phyloP scores from a whole-genome alignment of 2,797 vertebrate genomes.

The Gymnocypris eckloni region DNA sequence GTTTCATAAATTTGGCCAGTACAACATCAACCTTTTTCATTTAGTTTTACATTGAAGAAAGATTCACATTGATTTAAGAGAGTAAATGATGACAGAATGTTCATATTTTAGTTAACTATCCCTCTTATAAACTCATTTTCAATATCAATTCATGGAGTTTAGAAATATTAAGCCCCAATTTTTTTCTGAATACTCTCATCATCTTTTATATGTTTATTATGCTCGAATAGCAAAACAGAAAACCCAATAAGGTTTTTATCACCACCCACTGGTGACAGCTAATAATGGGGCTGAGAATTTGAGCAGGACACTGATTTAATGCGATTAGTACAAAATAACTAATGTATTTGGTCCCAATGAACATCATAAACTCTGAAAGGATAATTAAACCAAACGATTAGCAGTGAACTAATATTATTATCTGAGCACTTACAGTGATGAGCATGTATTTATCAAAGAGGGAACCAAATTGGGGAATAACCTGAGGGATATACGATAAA shows the following conservation, averaged over 20 bases:
- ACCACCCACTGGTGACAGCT: neutral
- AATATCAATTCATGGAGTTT: neutral
- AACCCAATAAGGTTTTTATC: conserved; percentile 10
- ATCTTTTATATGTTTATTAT: neutral
- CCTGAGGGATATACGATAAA: neutral
- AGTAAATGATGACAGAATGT: neutral
- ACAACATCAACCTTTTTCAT: neutral
- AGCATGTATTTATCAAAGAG: conserved; percentile 2
- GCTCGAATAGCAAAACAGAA: neutral
- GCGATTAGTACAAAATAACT: neutral
- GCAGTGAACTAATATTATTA: conserved; percentile 4
- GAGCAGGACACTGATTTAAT: conserved; percentile 14
- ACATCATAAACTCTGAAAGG: conserved; percentile 1
- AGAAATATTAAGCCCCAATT: neutral
- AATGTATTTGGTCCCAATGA: conserved; percentile 37
- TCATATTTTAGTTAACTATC: neutral
- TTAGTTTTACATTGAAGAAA: neutral
- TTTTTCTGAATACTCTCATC: neutral
- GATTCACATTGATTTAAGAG: neutral
- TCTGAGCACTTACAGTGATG: conserved; percentile 11
- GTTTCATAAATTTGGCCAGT: neutral
- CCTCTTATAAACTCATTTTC: neutral
- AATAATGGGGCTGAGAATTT: neutral
- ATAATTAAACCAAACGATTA: conserved; percentile 13
- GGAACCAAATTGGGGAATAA: neutral